phyloP scores from a whole-genome alignment of 2,113 vertebrate species.

The Hipposideros armiger region DNA sequence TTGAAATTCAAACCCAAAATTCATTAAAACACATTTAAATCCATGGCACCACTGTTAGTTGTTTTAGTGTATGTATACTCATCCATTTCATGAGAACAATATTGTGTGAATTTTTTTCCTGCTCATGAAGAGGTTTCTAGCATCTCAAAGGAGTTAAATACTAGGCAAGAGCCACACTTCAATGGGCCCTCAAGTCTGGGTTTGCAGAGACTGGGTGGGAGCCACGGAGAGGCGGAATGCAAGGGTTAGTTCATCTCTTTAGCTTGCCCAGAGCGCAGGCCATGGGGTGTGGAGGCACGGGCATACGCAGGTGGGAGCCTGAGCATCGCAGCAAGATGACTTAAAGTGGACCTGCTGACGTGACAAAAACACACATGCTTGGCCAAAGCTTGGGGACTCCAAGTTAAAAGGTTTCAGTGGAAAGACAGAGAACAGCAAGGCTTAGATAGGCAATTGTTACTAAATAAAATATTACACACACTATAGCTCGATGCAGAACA shows the following conservation, averaged over 20 bases:
- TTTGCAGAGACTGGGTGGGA: not conserved
- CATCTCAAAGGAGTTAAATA: not conserved
- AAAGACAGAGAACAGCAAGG: not conserved
- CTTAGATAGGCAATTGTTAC: not conserved
- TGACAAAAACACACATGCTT: not conserved
- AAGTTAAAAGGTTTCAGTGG: not conserved
- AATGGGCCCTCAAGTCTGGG: not conserved
- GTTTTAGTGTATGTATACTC: not conserved
- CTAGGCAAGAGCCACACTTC: not conserved
- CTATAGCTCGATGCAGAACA: not conserved
- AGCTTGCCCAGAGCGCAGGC: not conserved
- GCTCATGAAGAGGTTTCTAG: not conserved
- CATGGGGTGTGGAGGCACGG: rapidly evolving
- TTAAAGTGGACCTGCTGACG: rapidly evolving
- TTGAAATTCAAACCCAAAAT: not conserved
- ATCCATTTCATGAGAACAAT: not conserved
- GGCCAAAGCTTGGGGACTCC: not conserved
- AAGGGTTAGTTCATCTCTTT: too few species aligned
- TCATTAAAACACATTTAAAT: not conserved
- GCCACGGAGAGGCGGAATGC: not conserved
- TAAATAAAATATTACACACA: not conserved
- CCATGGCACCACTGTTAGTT: not conserved
- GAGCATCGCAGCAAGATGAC: not conserved
- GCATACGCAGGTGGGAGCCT: not conserved
- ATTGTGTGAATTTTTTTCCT: not conserved